phyloP scores from a whole-genome alignment of 2,113 vertebrate species.

The Sialia sialis region DNA sequence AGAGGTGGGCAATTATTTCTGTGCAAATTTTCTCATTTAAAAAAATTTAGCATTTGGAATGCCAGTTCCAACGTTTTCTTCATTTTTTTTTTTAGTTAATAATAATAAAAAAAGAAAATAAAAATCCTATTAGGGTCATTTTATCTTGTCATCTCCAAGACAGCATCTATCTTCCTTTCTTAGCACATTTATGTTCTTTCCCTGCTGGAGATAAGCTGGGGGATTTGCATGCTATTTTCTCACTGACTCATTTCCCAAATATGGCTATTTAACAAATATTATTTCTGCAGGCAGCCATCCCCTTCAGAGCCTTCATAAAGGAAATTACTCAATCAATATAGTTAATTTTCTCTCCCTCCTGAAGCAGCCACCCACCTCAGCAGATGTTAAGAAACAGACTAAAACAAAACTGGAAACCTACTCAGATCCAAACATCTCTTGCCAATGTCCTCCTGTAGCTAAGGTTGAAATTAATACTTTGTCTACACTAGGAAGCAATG shows the following conservation, averaged over 20 bases:
- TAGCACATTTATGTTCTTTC: background rate
- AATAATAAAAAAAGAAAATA: background rate
- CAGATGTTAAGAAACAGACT: constrained; percentile 31
- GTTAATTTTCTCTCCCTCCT: constrained; percentile 10
- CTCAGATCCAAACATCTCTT: background rate
- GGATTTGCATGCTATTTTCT: constrained; percentile 49
- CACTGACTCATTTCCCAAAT: constrained; percentile 52
- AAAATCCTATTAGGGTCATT: background rate
- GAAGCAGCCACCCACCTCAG: constrained; percentile 40
- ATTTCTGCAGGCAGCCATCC: constrained; percentile 37
- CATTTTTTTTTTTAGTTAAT: background rate
- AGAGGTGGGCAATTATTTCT: background rate
- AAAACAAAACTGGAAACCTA: constrained; percentile 17
- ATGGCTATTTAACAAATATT: constrained; percentile 30
- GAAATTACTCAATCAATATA: constrained; percentile 60
- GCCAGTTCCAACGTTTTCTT: background rate
- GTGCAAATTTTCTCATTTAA: background rate
- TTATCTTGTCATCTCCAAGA: background rate
- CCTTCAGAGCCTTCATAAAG: constrained; percentile 39
- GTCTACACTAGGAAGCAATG: background rate
- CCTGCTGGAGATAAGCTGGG: background rate
- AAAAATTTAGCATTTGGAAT: background rate
- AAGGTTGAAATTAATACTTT: background rate
- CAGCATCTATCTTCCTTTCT: background rate
- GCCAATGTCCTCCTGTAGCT: background rate